Conservation (phyloP, 2,797 vertebrate species). For the Apogon hyalosoma region DNA sequence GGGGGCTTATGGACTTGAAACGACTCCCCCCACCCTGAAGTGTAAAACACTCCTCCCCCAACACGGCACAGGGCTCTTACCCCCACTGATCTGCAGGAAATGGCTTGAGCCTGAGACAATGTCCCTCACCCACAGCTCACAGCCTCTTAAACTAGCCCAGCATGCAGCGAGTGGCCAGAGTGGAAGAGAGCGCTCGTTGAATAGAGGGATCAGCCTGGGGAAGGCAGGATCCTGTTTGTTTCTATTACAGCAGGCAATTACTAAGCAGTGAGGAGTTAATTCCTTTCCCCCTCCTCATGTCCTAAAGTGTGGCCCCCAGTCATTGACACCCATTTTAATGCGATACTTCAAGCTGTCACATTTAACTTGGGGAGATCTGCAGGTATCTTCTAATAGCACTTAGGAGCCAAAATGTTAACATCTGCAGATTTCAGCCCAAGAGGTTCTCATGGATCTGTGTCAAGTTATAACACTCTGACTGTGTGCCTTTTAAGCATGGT, state of each 20-base stretch:
- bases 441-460: constrained; percentile 11
- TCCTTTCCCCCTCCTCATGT: constrained; percentile 66
- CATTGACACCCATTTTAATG: constrained; percentile 83
- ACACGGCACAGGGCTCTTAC: constrained; percentile 81
- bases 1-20: constrained; percentile 87
- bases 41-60: constrained; percentile 87
- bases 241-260: constrained; percentile 84
- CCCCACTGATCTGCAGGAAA: constrained; percentile 88
- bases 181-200: constrained; percentile 77
- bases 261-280: constrained; percentile 83
- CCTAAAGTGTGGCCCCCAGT: constrained; percentile 80
- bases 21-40: constrained; percentile 83
- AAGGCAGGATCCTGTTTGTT: constrained; percentile 84
- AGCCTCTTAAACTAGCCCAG: constrained; percentile 83
- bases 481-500: too few species aligned
- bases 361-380: constrained; percentile 64
- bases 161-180: constrained; percentile 80
- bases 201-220: constrained; percentile 81
- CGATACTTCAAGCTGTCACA: constrained; percentile 74
- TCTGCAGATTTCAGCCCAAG: constrained; percentile 27
- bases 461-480: background rate
- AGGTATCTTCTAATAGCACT: constrained; percentile 53
- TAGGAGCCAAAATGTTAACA: constrained; percentile 53
- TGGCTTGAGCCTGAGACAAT: constrained; percentile 85
- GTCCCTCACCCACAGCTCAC: constrained; percentile 78